These are phyloP conservation scores for Agrochola macilenta DNA, from an alignment of 2,888 invertebrate species.

Conservation along the genomic window DNA sequence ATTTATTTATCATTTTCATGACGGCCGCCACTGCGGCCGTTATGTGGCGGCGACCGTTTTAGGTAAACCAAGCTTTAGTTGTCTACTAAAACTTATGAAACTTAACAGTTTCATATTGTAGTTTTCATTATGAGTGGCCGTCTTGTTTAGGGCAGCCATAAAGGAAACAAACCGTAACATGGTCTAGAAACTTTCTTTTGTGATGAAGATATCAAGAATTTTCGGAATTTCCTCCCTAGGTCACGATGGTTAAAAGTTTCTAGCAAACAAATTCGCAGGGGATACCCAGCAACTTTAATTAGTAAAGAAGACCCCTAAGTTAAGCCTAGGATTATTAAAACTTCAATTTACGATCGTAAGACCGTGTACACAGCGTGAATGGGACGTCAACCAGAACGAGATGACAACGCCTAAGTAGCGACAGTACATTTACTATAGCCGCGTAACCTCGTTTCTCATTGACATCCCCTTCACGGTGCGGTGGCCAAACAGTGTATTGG, in stretches of 20 bases:
- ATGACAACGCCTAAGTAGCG: no score
- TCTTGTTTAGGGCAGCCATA: neutral
- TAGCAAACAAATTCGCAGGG: constrained; percentile 15
- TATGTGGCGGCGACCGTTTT: neutral
- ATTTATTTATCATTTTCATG: neutral
- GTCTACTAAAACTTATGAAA: no score
- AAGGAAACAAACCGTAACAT: neutral
- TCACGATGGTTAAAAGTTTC: constrained; percentile 26
- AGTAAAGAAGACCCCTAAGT: constrained; percentile 13
- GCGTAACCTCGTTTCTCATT: no score
- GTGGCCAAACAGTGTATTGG: neutral
- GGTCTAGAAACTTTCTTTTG: constrained; percentile 2
- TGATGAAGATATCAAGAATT: constrained; percentile 10
- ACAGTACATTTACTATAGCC: no score
- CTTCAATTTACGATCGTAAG: constrained; percentile 19
- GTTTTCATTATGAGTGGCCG: neutral
- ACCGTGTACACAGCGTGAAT: neutral
- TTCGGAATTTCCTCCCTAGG: constrained; percentile 7
- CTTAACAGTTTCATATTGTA: neutral
- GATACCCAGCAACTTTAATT: constrained; percentile 25
- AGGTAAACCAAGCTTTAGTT: neutral
- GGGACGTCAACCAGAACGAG: no score
- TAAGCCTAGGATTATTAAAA: constrained; percentile 35
- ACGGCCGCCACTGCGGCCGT: neutral
- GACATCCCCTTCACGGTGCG: no score